Conservation (phyloP, 2,113 vertebrate genomes). For the Gadus chalcogrammus region DNA sequence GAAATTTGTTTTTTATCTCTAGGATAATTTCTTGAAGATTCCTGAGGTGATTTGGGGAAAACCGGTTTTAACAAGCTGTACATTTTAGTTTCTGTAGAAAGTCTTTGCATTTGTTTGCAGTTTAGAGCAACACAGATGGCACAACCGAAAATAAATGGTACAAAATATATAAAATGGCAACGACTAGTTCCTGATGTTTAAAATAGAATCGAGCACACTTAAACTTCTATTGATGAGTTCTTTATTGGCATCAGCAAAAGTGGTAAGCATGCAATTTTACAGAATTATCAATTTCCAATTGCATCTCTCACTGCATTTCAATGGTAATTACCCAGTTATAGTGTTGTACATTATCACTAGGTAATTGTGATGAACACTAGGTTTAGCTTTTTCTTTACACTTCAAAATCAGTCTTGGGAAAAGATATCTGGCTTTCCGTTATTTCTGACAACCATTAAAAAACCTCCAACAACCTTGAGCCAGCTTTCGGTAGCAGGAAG, state of each 20-base stretch:
- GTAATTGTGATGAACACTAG: conserved; percentile 39
- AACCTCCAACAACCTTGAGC: conserved; percentile 43
- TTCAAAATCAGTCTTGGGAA: conserved; percentile 37
- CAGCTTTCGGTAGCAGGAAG: conserved; percentile 46
- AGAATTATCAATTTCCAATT: conserved; percentile 47
- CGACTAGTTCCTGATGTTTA: not conserved
- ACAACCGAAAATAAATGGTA: not conserved
- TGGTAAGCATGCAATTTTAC: conserved; percentile 70
- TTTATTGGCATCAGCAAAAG: conserved; percentile 80
- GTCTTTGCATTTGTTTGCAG: not conserved
- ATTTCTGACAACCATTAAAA: conserved; percentile 28
- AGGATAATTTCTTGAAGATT: no score
- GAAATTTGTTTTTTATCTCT: no score
- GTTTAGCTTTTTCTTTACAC: conserved; percentile 36
- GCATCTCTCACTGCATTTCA: conserved; percentile 45
- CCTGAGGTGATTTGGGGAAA: no score
- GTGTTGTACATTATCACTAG: conserved; percentile 37
- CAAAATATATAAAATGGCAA: not conserved
- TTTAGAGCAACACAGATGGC: not conserved
- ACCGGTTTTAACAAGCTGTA: no score
- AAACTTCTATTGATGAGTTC: conserved; percentile 50
- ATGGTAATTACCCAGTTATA: conserved; percentile 44
- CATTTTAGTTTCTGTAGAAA: no score
- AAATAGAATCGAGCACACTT: not conserved
- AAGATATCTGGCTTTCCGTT: conserved; percentile 33